Conservation (phyloP, 2,888 invertebrate species). For the Campaea margaritaria region DNA sequence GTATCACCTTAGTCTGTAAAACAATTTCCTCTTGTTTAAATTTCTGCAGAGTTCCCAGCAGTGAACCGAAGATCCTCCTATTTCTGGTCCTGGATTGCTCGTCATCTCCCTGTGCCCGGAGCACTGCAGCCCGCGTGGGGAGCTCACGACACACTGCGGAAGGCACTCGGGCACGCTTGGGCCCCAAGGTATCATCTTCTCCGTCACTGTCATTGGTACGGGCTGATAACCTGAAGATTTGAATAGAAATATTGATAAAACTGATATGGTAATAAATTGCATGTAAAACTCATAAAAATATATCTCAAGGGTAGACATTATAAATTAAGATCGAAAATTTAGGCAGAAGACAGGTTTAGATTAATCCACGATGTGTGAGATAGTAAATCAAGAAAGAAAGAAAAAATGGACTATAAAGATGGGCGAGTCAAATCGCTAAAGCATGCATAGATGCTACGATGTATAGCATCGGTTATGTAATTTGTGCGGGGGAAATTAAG, state of each 20-base stretch:
- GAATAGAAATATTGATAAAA: not conserved
- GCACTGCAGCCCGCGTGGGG: constrained; percentile 87
- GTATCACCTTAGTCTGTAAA: constrained; percentile 89
- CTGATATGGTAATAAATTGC: no score
- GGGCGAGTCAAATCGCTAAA: not conserved
- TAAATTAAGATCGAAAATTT: no score
- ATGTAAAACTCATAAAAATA: no score
- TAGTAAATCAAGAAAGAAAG: no score
- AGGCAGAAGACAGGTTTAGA: no score
- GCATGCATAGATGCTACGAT: not conserved
- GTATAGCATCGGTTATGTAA: not conserved
- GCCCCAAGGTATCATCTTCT: constrained; percentile 71
- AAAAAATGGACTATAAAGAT: not conserved
- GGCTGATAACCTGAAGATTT: constrained; percentile 67
- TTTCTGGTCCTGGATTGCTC: constrained; percentile 93
- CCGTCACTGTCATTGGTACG: constrained; percentile 79
- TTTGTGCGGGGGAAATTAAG: not conserved
- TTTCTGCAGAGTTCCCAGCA: constrained; percentile 97
- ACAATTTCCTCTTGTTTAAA: constrained; percentile 97
- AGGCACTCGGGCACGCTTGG: constrained; percentile 67
- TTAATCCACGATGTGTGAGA: no score
- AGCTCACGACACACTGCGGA: constrained; percentile 94
- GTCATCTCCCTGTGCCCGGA: constrained; percentile 92
- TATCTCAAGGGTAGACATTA: no score
- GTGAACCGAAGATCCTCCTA: constrained; percentile 97